Evolutionary conservation across 2,113 vertebrate genomes (phyloP).

Genomic region (Microcebus murinus): DNA sequence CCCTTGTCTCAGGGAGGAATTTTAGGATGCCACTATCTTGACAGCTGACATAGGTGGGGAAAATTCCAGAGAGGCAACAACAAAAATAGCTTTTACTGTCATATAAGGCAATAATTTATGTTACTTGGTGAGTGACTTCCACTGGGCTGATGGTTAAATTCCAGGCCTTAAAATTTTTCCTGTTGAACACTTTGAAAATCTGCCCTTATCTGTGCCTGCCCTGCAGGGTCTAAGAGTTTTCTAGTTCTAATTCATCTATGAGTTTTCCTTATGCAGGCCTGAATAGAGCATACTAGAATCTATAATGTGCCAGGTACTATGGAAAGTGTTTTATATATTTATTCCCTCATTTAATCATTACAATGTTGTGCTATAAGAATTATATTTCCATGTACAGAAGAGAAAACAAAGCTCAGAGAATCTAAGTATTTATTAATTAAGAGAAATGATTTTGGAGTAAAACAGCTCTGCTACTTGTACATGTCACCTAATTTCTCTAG

Average conservation of each 20-base stretch:
- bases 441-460: neutral
- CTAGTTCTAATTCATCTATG: neutral
- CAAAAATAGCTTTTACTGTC: neutral
- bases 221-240: neutral
- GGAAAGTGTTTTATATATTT: constrained; percentile 1
- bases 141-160: neutral
- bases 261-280: neutral
- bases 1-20: neutral
- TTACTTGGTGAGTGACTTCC: neutral
- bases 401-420: constrained; percentile 23
- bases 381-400: neutral
- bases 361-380: neutral
- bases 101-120: neutral
- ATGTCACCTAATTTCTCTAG: neutral
- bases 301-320: neutral
- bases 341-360: neutral
- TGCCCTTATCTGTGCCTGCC: neutral
- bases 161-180: neutral
- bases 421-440: neutral
- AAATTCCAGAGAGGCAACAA: neutral
- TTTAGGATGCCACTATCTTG: neutral
- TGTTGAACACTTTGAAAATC: neutral
- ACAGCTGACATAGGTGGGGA: neutral
- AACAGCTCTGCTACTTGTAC: neutral
- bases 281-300: neutral